phyloP scores from a whole-genome alignment of 1,140 invertebrate species.

The Aphis gossypii region DNA sequence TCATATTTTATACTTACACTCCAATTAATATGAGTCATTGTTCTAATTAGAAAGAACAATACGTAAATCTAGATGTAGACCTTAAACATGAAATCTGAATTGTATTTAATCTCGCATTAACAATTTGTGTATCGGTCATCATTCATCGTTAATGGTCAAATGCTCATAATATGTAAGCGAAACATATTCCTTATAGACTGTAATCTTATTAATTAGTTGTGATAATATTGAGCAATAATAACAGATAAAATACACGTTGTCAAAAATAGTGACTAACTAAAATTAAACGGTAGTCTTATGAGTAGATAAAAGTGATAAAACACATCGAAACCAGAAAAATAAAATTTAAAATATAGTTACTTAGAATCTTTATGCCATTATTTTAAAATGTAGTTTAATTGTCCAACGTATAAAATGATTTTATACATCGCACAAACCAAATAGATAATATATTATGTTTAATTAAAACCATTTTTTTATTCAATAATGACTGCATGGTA shows the following conservation, averaged over 20 bases:
- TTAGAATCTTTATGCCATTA: background rate
- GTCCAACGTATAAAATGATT: background rate
- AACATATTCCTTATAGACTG: background rate
- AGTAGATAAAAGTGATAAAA: background rate
- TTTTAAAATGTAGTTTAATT: background rate
- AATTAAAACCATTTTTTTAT: background rate
- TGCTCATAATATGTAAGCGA: background rate
- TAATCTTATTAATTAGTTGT: background rate
- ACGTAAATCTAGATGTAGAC: background rate
- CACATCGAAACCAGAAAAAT: background rate
- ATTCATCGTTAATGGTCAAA: background rate
- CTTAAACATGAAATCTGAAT: background rate
- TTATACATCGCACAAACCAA: background rate
- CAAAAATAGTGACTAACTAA: background rate
- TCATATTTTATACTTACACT: background rate
- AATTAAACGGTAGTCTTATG: background rate
- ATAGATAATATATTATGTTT: background rate
- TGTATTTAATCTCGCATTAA: background rate
- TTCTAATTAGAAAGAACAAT: background rate
- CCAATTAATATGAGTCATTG: background rate
- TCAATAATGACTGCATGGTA: background rate
- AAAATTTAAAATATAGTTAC: background rate
- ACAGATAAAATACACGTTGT: background rate
- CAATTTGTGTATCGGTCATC: background rate
- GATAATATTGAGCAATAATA: background rate